These are phyloP conservation scores for Phrynocephalus forsythii DNA, from an alignment of 2,797 vertebrate species.

Conservation along the genomic window DNA sequence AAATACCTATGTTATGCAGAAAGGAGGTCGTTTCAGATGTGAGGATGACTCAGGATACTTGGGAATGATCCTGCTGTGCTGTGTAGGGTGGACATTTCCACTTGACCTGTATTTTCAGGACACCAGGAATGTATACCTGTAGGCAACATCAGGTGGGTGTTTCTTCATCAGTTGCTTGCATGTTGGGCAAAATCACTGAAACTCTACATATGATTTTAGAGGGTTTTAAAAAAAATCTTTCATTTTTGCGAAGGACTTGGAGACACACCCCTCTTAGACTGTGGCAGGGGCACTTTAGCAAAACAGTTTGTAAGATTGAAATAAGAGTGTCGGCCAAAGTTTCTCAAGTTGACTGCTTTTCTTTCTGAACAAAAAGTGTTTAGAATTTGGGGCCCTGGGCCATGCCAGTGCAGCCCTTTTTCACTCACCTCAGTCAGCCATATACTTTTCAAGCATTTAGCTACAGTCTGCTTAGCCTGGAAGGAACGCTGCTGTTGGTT, in stretches of 20 bases:
- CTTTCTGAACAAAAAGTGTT: not conserved
- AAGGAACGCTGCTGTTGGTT: not conserved
- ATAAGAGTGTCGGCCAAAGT: not conserved
- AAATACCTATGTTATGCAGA: not conserved
- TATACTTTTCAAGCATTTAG: not conserved
- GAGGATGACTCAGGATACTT: not conserved
- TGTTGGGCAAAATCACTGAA: not conserved
- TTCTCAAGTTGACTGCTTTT: not conserved
- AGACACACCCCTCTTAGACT: not conserved
- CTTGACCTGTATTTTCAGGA: not conserved
- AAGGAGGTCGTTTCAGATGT: not conserved
- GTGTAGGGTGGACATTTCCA: not conserved
- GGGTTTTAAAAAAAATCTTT: not conserved
- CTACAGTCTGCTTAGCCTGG: not conserved
- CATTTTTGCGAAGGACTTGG: not conserved
- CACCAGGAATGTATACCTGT: not conserved
- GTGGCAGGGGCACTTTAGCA: not conserved
- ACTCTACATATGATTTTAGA: not conserved
- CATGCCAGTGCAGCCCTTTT: not conserved
- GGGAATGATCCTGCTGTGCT: not conserved
- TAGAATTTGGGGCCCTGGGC: not conserved
- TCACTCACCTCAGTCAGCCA: not conserved
- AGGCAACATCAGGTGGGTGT: not conserved
- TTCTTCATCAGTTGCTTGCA: not conserved
- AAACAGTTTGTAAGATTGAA: not conserved